A percentile compares a stretch with the other conserved stretches of the same genome.
phyloP scores from a whole-genome alignment of 2,797 vertebrate genomes.

The Oreochromis grahami region DNA sequence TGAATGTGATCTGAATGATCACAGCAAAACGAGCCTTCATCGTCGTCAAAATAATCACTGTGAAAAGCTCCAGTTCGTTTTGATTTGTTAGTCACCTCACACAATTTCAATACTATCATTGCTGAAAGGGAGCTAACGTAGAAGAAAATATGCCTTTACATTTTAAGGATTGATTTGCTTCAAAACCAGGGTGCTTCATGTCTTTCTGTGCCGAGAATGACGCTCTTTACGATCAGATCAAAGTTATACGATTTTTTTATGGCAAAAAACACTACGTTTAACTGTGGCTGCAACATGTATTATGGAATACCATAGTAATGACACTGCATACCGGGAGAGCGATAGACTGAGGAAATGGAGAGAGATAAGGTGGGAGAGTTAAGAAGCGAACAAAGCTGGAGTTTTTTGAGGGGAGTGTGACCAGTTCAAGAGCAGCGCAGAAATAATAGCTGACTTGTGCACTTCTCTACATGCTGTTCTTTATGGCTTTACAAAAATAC shows the following conservation, averaged over 20 bases:
- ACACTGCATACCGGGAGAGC: slow-evolving; percentile 49
- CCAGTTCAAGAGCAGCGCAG: slow-evolving; percentile 32
- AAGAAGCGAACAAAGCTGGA: slow-evolving; percentile 31
- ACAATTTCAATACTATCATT: neutral
- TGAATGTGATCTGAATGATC: neutral
- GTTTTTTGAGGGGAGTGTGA: slow-evolving; percentile 38
- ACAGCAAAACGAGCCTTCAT: neutral
- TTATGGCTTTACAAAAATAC: slow-evolving; percentile 69
- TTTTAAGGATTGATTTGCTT: neutral
- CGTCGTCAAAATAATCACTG: neutral
- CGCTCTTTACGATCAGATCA: neutral
- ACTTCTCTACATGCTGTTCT: slow-evolving; percentile 48
- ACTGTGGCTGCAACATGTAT: slow-evolving; percentile 17
- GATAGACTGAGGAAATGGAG: slow-evolving; percentile 68
- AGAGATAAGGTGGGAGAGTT: slow-evolving; percentile 62
- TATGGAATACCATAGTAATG: slow-evolving; percentile 58
- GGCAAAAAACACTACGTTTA: neutral
- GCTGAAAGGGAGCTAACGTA: neutral
- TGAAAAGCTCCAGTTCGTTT: neutral
- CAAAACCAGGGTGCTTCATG: neutral
- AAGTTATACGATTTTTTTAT: neutral
- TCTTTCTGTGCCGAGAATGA: neutral
- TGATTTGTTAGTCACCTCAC: neutral
- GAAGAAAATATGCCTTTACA: neutral
- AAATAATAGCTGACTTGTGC: slow-evolving; percentile 66